Evolutionary conservation across 1,140 invertebrate species (phyloP).

Genomic region (Temnothorax curvispinosus): DNA sequence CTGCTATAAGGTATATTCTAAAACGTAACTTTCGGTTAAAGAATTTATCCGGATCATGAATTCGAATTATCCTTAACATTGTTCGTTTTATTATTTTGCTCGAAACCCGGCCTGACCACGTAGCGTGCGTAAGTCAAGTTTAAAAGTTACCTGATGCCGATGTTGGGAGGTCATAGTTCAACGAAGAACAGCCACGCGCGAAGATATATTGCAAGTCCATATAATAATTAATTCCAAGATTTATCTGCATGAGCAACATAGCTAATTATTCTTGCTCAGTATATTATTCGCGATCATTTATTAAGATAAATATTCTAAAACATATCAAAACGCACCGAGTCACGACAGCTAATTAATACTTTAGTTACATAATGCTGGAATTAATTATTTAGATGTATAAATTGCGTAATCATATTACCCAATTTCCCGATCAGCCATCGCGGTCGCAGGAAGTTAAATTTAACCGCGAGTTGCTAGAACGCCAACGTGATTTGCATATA

Average conservation of each 20-base stretch:
- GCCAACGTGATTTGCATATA: conserved; percentile 4
- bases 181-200: background rate
- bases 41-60: background rate
- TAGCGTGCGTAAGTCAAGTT: background rate
- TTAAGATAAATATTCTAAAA: background rate
- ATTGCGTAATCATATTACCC: background rate
- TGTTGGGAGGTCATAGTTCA: background rate
- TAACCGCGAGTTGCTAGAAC: background rate
- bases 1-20: background rate
- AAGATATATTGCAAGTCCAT: background rate
- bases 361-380: background rate
- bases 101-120: background rate
- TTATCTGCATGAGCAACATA: background rate
- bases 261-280: conserved; percentile 9
- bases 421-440: background rate
- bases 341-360: background rate
- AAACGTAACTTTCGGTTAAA: background rate
- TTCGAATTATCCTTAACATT: background rate
- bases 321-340: background rate
- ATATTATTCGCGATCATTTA: background rate
- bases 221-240: conserved; percentile 24
- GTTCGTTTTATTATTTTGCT: background rate
- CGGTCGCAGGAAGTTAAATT: background rate
- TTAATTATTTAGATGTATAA: background rate
- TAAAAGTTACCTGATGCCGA: background rate